Evolutionary conservation across 2,797 vertebrate species (phyloP).

Genomic region (Perodicticus potto): DNA sequence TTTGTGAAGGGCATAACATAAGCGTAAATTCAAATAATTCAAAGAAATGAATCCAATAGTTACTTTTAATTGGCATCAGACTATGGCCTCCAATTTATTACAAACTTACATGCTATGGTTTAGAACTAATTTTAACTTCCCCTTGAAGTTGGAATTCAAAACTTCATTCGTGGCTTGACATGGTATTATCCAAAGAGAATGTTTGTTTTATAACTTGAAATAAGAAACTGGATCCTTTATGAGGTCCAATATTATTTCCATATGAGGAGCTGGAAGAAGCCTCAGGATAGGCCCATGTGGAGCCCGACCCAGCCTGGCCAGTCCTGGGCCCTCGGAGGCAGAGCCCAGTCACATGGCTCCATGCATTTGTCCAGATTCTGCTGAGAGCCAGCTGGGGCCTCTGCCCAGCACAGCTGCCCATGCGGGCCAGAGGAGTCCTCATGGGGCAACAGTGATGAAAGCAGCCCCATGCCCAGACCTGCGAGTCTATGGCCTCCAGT

Average conservation of each 20-base stretch:
- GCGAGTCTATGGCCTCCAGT: too few relatives aligned
- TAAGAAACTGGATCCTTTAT: constrained; percentile 54
- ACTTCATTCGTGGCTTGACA: constrained; percentile 14
- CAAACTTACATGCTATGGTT: not conserved
- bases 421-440: not conserved
- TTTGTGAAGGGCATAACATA: not conserved
- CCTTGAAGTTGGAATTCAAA: constrained; percentile 74
- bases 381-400: not conserved
- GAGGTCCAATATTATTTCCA: constrained; percentile 54
- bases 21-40: not conserved
- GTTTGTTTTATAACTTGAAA: constrained; percentile 71
- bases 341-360: not conserved
- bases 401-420: too few relatives aligned
- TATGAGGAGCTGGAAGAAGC: not conserved
- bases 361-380: not conserved
- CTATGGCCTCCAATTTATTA: not conserved
- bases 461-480: not conserved
- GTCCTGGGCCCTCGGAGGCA: not conserved
- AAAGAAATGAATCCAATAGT: constrained; percentile 9
- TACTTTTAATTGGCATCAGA: constrained; percentile 65
- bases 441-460: too few relatives aligned
- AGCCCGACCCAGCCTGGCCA: not conserved
- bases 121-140: constrained; percentile 61
- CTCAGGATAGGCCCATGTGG: fast-evolving
- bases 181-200: constrained; percentile 56